phyloP scores from a whole-genome alignment of 2,113 vertebrate genomes.

The Thamnophis sirtalis region DNA sequence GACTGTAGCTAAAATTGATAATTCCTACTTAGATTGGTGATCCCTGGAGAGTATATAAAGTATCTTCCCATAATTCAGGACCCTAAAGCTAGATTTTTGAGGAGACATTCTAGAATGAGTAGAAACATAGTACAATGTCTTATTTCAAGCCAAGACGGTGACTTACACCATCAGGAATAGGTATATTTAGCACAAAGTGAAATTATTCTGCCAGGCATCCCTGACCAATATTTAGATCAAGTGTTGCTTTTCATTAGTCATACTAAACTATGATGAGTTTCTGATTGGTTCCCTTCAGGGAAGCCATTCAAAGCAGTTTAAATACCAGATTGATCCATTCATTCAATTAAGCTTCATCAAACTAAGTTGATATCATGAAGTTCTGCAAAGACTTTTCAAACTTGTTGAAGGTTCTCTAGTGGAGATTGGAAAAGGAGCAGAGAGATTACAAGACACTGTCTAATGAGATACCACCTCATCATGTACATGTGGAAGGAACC shows the following conservation, averaged over 20 bases:
- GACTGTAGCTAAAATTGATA: constrained; percentile 13
- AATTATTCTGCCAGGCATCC: constrained; percentile 15
- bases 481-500: background rate
- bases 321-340: background rate
- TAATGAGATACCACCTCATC: background rate
- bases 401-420: background rate
- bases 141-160: constrained; percentile 27
- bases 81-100: constrained; percentile 14
- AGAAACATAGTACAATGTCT: constrained; percentile 3
- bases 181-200: constrained; percentile 29
- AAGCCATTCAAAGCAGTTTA: background rate
- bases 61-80: background rate
- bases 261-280: background rate
- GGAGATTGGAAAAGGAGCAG: background rate
- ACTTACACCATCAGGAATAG: constrained; percentile 28
- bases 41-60: constrained; percentile 23
- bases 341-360: background rate
- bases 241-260: constrained; percentile 12
- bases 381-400: background rate
- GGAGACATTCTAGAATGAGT: constrained; percentile 26
- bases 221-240: constrained; percentile 31
- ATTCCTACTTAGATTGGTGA: background rate
- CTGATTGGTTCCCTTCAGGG: background rate
- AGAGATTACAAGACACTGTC: background rate
- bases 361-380: background rate